Base-by-base conservation (phyloP, 2,113 vertebrate genomes). In the Centrocercus urophasianus region DNA sequence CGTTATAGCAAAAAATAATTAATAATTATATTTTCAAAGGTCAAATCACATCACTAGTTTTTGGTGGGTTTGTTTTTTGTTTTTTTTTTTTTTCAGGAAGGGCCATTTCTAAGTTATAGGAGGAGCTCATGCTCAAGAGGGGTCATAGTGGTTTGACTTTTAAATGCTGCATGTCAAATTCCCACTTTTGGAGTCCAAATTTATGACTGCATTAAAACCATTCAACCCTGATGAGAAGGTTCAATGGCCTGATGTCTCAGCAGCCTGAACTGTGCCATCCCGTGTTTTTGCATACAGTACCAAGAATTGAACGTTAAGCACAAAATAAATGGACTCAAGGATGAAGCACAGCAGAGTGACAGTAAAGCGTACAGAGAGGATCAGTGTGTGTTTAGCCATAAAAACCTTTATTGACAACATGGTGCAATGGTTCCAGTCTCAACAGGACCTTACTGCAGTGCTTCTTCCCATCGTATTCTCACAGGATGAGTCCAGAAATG, bases 151-250 rank as follows among this genome's bases (percentile, higher is more conserved):
- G 42, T 83, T 83, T 88, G 82, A 32, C 52, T 95, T 88, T 85
- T 77, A 93, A 93, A 85, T 60, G 56, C 38, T 67, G 6, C 27
- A 4, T 64, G 61, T 71, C 78, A 45, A 83, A 76, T 86, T 48
- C 47, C 57, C 0, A 3, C 60, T 71, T 85, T 45, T 28, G 25
- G 38, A 91, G 47, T 40, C 48, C 60, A 45, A 71, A 75, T 88
- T 85, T 78, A 93, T 78, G 52, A 34, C n/a, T 72, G 48, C 27
- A 77, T 90, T 91, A 83, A 83, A 95, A 52, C 65, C 61, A 88
- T 57, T 86, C 60, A 93, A 75, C 13, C 16, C 43, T 83, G 81
- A 65, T 43, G 76, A 80, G 54, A 74, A 83, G 54, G 72, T 30
- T 71, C 72, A 77, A 43, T 76, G 71, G 91, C 42, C 38, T 69